Evolutionary conservation across 2,888 invertebrate species (phyloP).

Genomic region (Mellilla xanthometata): DNA sequence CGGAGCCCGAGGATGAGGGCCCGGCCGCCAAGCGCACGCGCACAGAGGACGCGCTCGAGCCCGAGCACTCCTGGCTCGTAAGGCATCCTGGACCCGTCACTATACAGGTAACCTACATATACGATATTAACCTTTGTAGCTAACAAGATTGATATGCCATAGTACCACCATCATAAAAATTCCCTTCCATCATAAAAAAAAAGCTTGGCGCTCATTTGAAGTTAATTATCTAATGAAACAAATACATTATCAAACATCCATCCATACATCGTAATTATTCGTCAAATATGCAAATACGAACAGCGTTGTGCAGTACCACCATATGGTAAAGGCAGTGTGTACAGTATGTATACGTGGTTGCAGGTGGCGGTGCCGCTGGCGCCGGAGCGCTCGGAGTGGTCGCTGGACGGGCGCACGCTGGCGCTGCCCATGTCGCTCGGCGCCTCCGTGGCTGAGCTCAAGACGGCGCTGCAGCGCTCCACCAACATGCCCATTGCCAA

Average conservation of each 20-base stretch:
- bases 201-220: too few relatives aligned
- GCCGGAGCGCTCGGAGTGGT: conserved; percentile 97
- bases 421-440: conserved; percentile 89
- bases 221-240: too few relatives aligned
- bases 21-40: conserved; percentile 94
- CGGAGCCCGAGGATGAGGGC: conserved; percentile 86
- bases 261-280: too few relatives aligned
- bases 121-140: too few relatives aligned
- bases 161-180: too few relatives aligned
- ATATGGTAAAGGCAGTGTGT: too few relatives aligned
- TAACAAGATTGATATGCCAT: too few relatives aligned
- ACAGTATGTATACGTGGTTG: too few relatives aligned
- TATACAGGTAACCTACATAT: conserved; percentile 81
- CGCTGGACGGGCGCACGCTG: conserved; percentile 94
- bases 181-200: too few relatives aligned
- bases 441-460: conserved; percentile 92
- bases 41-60: conserved; percentile 95
- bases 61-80: conserved; percentile 85
- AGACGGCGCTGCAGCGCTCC: conserved; percentile 92
- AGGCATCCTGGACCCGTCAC: conserved; percentile 55
- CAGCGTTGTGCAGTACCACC: too few relatives aligned
- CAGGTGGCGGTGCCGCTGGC: conserved; percentile 90
- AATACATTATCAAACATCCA: too few relatives aligned
- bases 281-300: too few relatives aligned
- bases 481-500: conserved; percentile 98